Percentiles rank a stretch among this genome's conserved stretches.
Conservation (phyloP, 2,797 vertebrate species). For the Pogoniulus pusillus region DNA sequence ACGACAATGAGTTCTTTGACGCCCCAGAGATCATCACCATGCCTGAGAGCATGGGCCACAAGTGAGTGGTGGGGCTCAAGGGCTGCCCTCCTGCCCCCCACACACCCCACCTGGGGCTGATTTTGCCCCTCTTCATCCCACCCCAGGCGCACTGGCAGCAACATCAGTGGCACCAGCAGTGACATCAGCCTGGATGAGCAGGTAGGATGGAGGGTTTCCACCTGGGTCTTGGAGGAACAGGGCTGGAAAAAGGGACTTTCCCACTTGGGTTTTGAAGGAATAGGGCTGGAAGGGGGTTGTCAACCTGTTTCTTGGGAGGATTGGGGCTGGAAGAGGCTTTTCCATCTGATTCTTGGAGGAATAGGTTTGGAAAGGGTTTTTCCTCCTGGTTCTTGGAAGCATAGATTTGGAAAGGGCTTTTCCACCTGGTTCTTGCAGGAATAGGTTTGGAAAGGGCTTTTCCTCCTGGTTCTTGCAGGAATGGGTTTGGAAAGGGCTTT, state of each 20-base stretch:
- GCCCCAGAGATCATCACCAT: conserved; percentile 91
- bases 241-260: not conserved
- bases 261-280: not conserved
- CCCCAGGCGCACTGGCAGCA: conserved; percentile 92
- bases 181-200: conserved; percentile 92
- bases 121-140: not conserved
- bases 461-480: not conserved
- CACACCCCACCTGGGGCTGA: accelerated
- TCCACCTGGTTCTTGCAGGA: not conserved
- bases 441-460: not conserved
- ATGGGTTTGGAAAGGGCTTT: conserved; percentile 45
- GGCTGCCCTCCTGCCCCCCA: accelerated
- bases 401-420: conserved; percentile 43
- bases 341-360: not conserved
- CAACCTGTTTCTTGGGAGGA: not conserved
- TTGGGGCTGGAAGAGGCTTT: conserved; percentile 45
- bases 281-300: not conserved
- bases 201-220: conserved; percentile 52
- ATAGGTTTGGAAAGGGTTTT: not conserved
- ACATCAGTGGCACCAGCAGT: conserved; percentile 90
- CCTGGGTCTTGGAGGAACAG: not conserved
- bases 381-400: not conserved
- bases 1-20: conserved; percentile 96
- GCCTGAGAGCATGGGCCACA: conserved; percentile 90
- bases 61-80: conserved; percentile 72